Conservation (phyloP, 2,113 vertebrate species). For the Caranx ignobilis region DNA sequence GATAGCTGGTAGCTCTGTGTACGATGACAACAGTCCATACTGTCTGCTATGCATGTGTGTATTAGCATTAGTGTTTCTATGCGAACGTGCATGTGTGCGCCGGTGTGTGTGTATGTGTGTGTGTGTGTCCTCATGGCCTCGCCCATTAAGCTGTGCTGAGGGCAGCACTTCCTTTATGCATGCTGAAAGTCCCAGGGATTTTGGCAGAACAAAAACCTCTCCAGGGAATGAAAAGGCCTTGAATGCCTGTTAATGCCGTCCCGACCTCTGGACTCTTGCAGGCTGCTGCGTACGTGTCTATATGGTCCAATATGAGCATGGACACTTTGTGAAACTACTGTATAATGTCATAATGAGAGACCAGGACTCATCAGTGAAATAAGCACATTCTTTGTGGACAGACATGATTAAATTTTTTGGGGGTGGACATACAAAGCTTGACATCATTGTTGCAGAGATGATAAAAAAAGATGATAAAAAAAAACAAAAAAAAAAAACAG, state of each 20-base stretch:
- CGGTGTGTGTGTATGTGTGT: constrained; percentile 36
- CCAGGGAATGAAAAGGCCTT: constrained; percentile 74
- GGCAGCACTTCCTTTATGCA: constrained; percentile 90
- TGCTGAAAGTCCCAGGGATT: constrained; percentile 88
- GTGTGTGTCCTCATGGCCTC: constrained; percentile 82
- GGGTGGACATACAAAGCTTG: too few relatives aligned
- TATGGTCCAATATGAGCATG: constrained; percentile 4
- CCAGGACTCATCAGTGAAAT: neutral
- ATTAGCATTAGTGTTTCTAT: constrained; percentile 34
- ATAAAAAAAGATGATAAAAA: too few relatives aligned
- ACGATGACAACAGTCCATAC: neutral
- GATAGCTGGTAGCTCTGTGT: neutral
- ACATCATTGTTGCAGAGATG: neutral
- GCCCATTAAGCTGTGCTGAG: constrained; percentile 90
- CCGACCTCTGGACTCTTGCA: constrained; percentile 58
- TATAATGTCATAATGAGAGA: neutral
- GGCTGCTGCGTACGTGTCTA: constrained; percentile 37
- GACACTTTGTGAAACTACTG: constrained; percentile 11
- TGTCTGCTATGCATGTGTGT: constrained; percentile 26
- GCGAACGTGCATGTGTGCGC: constrained; percentile 62
- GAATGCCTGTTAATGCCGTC: constrained; percentile 64
- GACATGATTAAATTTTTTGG: too few relatives aligned
- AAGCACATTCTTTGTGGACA: neutral
- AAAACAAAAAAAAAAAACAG: too few relatives aligned
- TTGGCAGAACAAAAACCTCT: constrained; percentile 88